Conservation (phyloP, 1,140 invertebrate genomes). For the Laupala kohalensis region DNA sequence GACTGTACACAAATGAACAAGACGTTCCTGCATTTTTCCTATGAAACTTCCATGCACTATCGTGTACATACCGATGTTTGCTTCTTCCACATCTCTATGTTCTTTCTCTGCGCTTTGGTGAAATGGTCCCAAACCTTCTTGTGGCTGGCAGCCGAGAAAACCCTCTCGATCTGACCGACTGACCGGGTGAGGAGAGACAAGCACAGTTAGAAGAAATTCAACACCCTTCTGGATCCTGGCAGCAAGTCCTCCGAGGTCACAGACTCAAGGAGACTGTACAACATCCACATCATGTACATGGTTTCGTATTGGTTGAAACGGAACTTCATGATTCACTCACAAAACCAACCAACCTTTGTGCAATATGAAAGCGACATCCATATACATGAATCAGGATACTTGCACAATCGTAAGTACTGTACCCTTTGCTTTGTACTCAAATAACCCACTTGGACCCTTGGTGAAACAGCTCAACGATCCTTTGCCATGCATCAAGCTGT, state of each 20-base stretch:
- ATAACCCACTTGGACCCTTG: background rate
- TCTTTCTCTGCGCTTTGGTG: conserved; percentile 95
- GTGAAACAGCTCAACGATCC: background rate
- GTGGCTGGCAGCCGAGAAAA: conserved; percentile 84
- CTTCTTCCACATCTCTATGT: conserved; percentile 95
- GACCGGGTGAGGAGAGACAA: conserved; percentile 22
- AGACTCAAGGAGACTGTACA: background rate
- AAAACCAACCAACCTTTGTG: too few species aligned
- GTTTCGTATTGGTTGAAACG: too few species aligned
- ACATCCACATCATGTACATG: background rate
- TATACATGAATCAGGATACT: background rate
- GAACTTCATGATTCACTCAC: too few species aligned
- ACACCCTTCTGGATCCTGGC: conserved; percentile 6
- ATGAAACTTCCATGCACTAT: background rate
- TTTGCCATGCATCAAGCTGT: background rate
- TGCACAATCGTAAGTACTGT: background rate
- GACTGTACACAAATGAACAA: background rate
- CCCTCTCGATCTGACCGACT: conserved; percentile 97
- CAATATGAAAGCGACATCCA: too few species aligned
- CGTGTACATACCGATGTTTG: conserved; percentile 80
- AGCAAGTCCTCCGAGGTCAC: conserved; percentile 1
- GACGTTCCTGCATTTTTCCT: background rate
- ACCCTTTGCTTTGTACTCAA: background rate
- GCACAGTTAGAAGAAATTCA: conserved; percentile 13
- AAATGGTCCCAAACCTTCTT: conserved; percentile 99